Conservation (phyloP, 2,888 invertebrate species). For the Scaptomyza polygonia region DNA sequence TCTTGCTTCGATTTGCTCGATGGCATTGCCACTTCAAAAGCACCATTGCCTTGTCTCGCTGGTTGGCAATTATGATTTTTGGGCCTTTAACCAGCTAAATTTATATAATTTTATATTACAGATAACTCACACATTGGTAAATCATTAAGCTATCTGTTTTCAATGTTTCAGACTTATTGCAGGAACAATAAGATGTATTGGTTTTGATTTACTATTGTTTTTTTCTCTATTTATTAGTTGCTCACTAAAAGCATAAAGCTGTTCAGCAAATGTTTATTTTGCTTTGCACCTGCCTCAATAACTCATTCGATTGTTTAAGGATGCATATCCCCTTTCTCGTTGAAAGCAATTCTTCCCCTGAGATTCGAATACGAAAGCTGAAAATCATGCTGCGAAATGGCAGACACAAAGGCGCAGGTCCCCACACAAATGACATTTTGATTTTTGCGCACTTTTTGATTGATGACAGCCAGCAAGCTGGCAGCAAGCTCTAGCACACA, state of each 20-base stretch:
- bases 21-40: constrained; percentile 56
- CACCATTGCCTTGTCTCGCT: constrained; percentile 37
- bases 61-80: constrained; percentile 46
- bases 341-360: constrained; percentile 37
- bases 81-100: constrained; percentile 61
- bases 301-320: constrained; percentile 9
- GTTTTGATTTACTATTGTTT: background rate
- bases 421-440: constrained; percentile 71
- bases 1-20: constrained; percentile 62
- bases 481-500: constrained; percentile 32
- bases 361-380: constrained; percentile 40
- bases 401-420: constrained; percentile 26
- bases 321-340: constrained; percentile 5
- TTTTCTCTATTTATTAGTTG: background rate
- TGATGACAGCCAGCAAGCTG: constrained; percentile 66
- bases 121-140: constrained; percentile 53
- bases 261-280: background rate
- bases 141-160: background rate
- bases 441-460: constrained; percentile 82
- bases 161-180: background rate
- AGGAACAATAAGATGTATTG: background rate
- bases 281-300: constrained; percentile 31
- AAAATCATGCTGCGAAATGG: constrained; percentile 47
- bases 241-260: background rate
- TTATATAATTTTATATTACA: constrained; percentile 64